phyloP scores from a whole-genome alignment of 2,113 vertebrate species.

The Excalfactoria chinensis region DNA sequence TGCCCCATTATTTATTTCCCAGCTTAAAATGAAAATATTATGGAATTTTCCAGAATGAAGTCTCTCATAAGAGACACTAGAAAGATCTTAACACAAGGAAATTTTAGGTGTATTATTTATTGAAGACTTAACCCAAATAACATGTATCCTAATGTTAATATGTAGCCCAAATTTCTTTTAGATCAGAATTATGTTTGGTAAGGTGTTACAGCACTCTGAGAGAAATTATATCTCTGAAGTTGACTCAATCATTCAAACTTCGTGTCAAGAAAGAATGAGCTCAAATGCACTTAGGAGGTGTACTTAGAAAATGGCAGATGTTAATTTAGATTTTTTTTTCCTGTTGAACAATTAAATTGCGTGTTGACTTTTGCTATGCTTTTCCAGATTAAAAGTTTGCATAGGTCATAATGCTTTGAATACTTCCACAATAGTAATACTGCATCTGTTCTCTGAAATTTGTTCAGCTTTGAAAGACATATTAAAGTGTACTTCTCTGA shows the following conservation, averaged over 20 bases:
- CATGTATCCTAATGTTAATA: not conserved
- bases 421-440: not conserved
- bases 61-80: not conserved
- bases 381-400: not conserved
- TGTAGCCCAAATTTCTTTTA: not conserved
- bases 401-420: not conserved
- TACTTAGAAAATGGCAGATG: not conserved
- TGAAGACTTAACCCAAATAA: not conserved
- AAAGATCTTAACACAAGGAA: not conserved
- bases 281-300: not conserved
- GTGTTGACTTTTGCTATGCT: not conserved
- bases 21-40: not conserved
- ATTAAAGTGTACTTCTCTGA: not conserved
- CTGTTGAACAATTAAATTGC: not conserved
- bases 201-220: not conserved
- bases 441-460: not conserved
- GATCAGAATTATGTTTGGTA: not conserved
- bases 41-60: not conserved
- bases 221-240: not conserved
- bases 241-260: not conserved
- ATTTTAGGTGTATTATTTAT: not conserved
- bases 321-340: not conserved
- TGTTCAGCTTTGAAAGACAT: not conserved
- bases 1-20: not conserved
- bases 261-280: not conserved